phyloP scores from a whole-genome alignment of 2,888 invertebrate species.

The Dasysyrphus tricinctus region DNA sequence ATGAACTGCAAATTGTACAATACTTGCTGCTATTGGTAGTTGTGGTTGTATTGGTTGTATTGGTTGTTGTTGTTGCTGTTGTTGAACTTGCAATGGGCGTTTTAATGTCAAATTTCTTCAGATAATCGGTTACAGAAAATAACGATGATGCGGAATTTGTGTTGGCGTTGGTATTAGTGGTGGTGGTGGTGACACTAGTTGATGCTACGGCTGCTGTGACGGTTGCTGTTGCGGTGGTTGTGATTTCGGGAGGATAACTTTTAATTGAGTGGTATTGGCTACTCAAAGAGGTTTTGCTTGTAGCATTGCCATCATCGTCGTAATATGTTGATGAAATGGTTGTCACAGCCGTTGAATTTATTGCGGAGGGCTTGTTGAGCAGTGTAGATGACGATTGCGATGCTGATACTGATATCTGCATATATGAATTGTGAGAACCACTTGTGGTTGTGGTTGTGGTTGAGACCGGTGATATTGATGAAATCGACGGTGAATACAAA shows the following conservation, averaged over 20 bases:
- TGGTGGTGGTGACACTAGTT: slow-evolving; percentile 41
- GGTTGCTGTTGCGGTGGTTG: slow-evolving; percentile 68
- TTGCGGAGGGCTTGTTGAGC: slow-evolving; percentile 50
- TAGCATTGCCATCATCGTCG: slow-evolving; percentile 42
- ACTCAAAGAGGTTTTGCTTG: slow-evolving; percentile 46
- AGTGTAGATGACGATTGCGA: slow-evolving; percentile 54
- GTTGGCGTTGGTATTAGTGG: slow-evolving; percentile 36
- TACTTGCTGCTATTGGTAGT: slow-evolving; percentile 11
- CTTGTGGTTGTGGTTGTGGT: slow-evolving; percentile 49
- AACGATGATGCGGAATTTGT: slow-evolving; percentile 31
- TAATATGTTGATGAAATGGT: slow-evolving; percentile 27
- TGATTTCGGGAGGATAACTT: slow-evolving; percentile 70
- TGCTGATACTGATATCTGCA: slow-evolving; percentile 59
- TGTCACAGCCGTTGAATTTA: slow-evolving; percentile 61
- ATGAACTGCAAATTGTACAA: slow-evolving; percentile 32
- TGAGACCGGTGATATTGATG: slow-evolving; percentile 52
- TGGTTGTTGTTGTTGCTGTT: slow-evolving; percentile 15
- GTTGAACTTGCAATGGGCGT: slow-evolving; percentile 20
- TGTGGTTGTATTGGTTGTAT: slow-evolving; percentile 14
- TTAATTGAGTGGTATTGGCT: slow-evolving; percentile 66
- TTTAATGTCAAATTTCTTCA: slow-evolving; percentile 65
- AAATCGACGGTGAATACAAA: slow-evolving; percentile 62
- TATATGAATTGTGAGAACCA: slow-evolving; percentile 55
- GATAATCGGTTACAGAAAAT: slow-evolving; percentile 64
- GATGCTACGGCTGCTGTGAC: slow-evolving; percentile 48